Conservation (phyloP, 2,113 vertebrate species). For the Cygnus atratus region DNA sequence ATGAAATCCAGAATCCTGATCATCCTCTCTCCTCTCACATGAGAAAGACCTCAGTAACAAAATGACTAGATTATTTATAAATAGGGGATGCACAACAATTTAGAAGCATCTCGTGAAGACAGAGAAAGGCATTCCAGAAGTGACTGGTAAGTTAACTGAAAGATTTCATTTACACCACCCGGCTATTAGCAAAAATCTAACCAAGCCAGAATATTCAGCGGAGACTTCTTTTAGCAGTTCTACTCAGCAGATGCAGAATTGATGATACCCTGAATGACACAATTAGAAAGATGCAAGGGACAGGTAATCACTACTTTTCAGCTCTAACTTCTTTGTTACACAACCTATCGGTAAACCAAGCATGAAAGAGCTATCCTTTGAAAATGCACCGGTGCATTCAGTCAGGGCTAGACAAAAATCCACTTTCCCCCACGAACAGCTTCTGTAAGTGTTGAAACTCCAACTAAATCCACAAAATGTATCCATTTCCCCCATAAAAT, state of each 20-base stretch:
- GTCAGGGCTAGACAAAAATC: neutral
- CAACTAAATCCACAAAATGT: neutral
- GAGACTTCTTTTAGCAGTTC: neutral
- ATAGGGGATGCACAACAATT: neutral
- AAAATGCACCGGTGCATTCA: slow-evolving; percentile 17
- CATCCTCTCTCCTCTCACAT: neutral
- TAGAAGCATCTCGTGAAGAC: neutral
- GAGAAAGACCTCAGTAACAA: neutral
- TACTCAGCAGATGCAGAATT: neutral
- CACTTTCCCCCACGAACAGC: neutral
- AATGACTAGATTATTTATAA: neutral
- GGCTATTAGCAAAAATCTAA: neutral
- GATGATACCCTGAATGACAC: neutral
- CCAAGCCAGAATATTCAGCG: neutral
- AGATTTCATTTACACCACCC: neutral
- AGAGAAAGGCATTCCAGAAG: neutral
- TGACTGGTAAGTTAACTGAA: neutral
- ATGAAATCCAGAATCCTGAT: neutral
- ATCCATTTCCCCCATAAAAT: neutral
- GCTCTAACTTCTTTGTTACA: slow-evolving; percentile 2
- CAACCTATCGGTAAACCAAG: neutral
- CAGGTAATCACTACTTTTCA: neutral
- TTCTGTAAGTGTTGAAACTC: neutral
- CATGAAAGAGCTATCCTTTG: neutral
- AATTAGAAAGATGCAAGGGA: neutral